Conservation (phyloP, 2,113 vertebrate species). For the Lagenorhynchus albirostris region DNA sequence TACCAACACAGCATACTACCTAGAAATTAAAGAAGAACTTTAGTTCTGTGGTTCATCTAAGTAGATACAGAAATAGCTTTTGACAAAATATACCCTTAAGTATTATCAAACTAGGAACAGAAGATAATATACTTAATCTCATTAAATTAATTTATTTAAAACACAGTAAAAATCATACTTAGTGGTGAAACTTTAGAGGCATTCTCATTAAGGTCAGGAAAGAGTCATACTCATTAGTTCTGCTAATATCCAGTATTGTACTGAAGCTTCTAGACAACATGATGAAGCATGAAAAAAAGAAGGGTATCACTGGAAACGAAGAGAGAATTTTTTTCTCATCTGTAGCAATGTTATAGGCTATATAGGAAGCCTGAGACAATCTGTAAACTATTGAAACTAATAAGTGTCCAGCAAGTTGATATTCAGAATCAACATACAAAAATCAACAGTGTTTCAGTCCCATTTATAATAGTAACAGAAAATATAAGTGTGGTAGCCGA, state of each 20-base stretch:
- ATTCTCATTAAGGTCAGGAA: not conserved
- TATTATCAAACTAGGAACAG: not conserved
- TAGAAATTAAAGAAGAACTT: slow-evolving; percentile 8
- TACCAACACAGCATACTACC: not conserved
- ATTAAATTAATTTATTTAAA: not conserved
- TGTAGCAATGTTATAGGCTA: not conserved
- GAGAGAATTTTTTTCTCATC: not conserved
- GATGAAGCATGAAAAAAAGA: not conserved
- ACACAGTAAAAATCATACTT: not conserved
- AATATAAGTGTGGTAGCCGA: not conserved
- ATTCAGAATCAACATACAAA: not conserved
- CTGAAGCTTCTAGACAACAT: not conserved
- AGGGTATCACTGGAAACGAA: not conserved
- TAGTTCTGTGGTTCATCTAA: not conserved
- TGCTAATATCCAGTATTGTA: not conserved
- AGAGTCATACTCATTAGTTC: not conserved
- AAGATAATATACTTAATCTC: not conserved
- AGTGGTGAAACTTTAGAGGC: not conserved
- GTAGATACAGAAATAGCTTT: not conserved
- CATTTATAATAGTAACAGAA: not conserved
- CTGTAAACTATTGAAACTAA: not conserved
- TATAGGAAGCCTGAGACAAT: not conserved
- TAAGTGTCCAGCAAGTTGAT: not conserved
- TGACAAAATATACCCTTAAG: not conserved
- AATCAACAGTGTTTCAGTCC: not conserved